Evolutionary conservation across 2,797 vertebrate genomes (phyloP), one percentile per base, ranked within the genome.

Genomic region (Acanthiza pusilla): DNA sequence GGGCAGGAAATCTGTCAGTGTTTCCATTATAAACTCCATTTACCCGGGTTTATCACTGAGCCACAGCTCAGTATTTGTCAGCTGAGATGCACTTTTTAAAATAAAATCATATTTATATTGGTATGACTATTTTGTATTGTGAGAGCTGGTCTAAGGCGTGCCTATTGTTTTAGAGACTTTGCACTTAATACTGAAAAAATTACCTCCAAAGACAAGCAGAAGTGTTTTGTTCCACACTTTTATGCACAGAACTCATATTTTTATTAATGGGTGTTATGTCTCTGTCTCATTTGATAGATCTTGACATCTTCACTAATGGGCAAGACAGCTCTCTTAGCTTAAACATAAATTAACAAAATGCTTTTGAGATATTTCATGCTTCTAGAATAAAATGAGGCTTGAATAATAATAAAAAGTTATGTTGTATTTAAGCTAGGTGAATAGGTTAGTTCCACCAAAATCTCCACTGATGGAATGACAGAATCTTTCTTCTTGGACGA

Each of bases 1-100:
- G 67, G 90, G 57, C 81, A 97, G 73, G 45, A 87, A 95, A 93
- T 94, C 87, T 96, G 90, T 92, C 95, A 88, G 75, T 38, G 71
- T 95, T 96, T 93, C 57, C 87, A 91, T 95, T 92, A 95, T 19
- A 95, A 94, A 93, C 72, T 40, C 62, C 42, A 91, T 96, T 96
- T 96, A 30, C 65, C 19, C 54, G 74, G 36, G 47, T 95, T 97
- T 97, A 96, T 97, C 96, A 83, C 80, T 86, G 78, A 82, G 67
- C 17, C 53, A 62, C 94, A 95, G 93, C 70, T 96, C 80, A 88
- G 47, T 63, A 50, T 23, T 74, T 93, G 86, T 92, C 88, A 91
- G 45, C 29, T 76, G 26, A 87, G 78, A 91, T 3, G 3, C 29
- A 68, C 18, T 93, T 89, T 85, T 66, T 1, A 67, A 79, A 90